phyloP scores from a whole-genome alignment of 2,888 invertebrate genomes.

The Scaptomyza parva region DNA sequence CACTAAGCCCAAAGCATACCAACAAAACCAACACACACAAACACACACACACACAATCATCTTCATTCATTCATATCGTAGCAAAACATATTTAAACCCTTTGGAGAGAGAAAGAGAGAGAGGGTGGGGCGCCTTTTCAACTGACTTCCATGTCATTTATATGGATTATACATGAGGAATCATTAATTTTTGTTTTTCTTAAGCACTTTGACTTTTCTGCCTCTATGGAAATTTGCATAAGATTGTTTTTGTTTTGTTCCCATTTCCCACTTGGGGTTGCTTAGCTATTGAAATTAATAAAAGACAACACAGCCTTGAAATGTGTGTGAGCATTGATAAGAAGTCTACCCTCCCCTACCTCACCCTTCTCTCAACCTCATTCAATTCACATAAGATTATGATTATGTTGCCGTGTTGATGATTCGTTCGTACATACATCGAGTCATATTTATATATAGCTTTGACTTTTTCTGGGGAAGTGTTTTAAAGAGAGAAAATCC shows the following conservation, averaged over 20 bases:
- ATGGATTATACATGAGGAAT: constrained; percentile 74
- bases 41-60: too few relatives aligned
- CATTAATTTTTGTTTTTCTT: constrained; percentile 77
- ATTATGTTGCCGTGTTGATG: constrained; percentile 43
- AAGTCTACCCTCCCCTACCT: constrained; percentile 1
- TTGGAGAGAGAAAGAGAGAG: constrained; percentile 2
- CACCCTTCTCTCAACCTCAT: background rate
- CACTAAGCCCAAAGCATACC: constrained; percentile 43
- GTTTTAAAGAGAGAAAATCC: constrained; percentile 2
- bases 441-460: constrained; percentile 29
- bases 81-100: constrained; percentile 26
- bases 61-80: constrained; percentile 30
- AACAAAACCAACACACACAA: too few relatives aligned
- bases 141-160: constrained; percentile 65
- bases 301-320: constrained; percentile 41
- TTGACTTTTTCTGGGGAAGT: background rate
- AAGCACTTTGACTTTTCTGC: constrained; percentile 61
- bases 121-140: constrained; percentile 7
- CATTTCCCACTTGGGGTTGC: constrained; percentile 9
- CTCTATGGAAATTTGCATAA: constrained; percentile 70
- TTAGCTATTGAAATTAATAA: constrained; percentile 61
- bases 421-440: background rate
- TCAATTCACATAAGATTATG: constrained; percentile 31
- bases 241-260: constrained; percentile 54
- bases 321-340: constrained; percentile 65